Evolutionary conservation across 2,888 invertebrate species (phyloP), one percentile per base, ranked within the genome.

Genomic region (Clepsis dumicolana): DNA sequence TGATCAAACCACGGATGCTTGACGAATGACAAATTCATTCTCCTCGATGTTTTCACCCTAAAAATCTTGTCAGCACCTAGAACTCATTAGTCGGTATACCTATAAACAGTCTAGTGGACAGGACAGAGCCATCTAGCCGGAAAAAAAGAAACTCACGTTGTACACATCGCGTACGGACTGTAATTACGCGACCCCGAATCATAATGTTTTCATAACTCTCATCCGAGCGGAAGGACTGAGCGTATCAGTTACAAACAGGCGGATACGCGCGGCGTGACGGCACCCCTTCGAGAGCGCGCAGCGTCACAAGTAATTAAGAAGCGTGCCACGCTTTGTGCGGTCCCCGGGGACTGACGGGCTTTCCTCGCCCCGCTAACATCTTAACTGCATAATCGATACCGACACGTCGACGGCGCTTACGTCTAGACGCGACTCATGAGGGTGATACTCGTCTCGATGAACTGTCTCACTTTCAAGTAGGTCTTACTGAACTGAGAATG

Each of bases 371-470:
- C 82, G 82, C 85, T 90, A 87, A 88, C 84, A 88, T 85, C 84
- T 83, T 89, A 90, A 91, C 88, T 88, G 89, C 84, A 90, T 90
- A 91, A 91, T 91, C 91, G 88, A 91, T 91, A 90, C 75, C 77
- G 80, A 86, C 82, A 84, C 88, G 87, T 87, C 83, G 44, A n/a
- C 54, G 32, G 18, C 54, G 27, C 25, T 61, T 61, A 83, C 78
- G 82, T 88, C 87, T 89, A 89, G 88, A 88, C 87, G 75, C 82
- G 35, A 0, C 48, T 48, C 48, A 21, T 83, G 83, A 85, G 78
- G 76, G 73, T 29, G 14, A 27, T 78, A 41, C 38, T 41, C 38
- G n/a, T 41, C 38, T 18, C 44, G 7, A 44, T n/a, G 38, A 16
- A 44, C 44, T 38, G 38, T 38, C 38, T 38, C 38, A 38, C 38